Evolutionary conservation across 2,113 vertebrate genomes (phyloP), one percentile per base, ranked within the genome.

Genomic region (Azemiops feae): DNA sequence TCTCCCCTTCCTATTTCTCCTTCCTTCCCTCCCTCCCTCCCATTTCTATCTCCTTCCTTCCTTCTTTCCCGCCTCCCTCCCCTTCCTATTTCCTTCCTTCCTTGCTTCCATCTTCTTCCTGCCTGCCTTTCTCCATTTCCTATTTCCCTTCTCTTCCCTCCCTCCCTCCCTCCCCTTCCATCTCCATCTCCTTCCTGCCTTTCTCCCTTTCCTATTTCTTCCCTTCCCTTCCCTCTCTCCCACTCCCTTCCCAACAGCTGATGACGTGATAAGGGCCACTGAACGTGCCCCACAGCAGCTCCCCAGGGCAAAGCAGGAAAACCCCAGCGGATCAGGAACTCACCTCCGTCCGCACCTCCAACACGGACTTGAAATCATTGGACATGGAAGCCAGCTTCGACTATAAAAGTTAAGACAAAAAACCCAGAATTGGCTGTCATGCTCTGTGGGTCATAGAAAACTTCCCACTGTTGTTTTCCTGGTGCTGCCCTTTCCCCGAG

Each of bases 331-430:
- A 43, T 3, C 3, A 6, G 39, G 0, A 14, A 52, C 87, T 98
- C 93, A 99, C 99, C 98, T 99, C 99, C 88, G 98, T 99, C 97
- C 99, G 98, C 92, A 99, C 98, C 97, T 99, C 99, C 91, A 99
- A 96, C 90, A 99, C 99, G 0, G 98, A 99, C 95, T 99, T 99
- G 97, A 99, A 99, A 97, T 99, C 98, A 87, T 99, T 99, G 91
- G 99, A 99, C 98, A 99, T 99, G 3, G 98, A 98, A 14, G 99
- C 99, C 96, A 99, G 95, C 96, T 99, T 99, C 11, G 99, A 99
- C 99, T 99, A 96, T 89, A 96, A 97, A 20, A 11, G 1, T 39
- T 93, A 54, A 92, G 54, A 2, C 69, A 53, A n/a, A 47, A n/a
- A 47, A 50, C 2, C 1, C 39, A 34, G 25, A 27, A 1, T 10